Evolutionary conservation across 2,888 invertebrate species (phyloP), one percentile per base, ranked within the genome.

Genomic region (Chloromyia formosa): DNA sequence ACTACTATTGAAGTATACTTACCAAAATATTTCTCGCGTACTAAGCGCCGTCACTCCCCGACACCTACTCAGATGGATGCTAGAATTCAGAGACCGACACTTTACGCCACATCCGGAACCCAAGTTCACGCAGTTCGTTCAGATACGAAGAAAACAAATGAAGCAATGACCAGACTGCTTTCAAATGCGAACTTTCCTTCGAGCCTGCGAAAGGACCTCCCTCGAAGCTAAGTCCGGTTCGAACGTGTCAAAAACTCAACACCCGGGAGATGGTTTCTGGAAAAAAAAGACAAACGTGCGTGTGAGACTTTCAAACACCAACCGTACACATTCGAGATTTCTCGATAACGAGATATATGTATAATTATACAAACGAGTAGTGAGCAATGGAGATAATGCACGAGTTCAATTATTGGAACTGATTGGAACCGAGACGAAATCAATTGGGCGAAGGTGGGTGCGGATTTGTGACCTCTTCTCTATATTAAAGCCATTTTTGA

Each of bases 161-260:
- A n/a, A n/a, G n/a, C 62, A 62, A n/a, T 23, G 2, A 62, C n/a
- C 62, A 45, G 22, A 22, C 1, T 1, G 1, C 49, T 45, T 45
- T 22, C 22, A 66, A 49, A 22, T 7, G 9, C 22, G 66, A 42
- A 45, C 49, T 66, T 49, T 66, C 66, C 49, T 66, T 66, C 49
- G 66, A 66, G 49, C 49, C 66, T 10, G 49, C 49, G 35, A 66
- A 66, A 66, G 66, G 66, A 66, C 66, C 66, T 66, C 66, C 62
- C 66, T 66, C 62, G 14, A n/a, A 66, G 66, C 66, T 22, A 12
- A 61, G 10, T 66, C 22, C 66, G 20, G n/a, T 16, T 40, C 12
- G 16, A 62, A 62, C n/a, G 40, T 40, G 27, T 35, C 27, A 42
- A 61, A 3, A 22, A 61, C 14, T 42, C 42, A 61, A 22, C 22